Percentiles rank a stretch among this genome's conserved stretches.
phyloP scores from a whole-genome alignment of 2,113 vertebrate genomes.

The Bufo bufo region DNA sequence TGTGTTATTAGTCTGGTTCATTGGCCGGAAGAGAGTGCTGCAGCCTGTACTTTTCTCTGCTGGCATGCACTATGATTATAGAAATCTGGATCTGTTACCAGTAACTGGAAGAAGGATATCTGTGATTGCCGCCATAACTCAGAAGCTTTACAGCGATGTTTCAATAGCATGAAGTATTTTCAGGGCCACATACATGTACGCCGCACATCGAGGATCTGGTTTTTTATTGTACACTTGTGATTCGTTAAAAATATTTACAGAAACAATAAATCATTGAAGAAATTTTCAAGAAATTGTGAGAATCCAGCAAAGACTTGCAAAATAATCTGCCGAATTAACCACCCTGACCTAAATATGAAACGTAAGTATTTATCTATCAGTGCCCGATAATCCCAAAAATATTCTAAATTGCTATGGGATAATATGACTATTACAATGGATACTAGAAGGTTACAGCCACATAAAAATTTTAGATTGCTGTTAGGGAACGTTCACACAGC shows the following conservation, averaged over 20 bases:
- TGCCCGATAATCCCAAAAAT: too few relatives aligned
- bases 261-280: not conserved
- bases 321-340: too few relatives aligned
- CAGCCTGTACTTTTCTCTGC: slow-evolving; percentile 1
- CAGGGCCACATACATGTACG: not conserved
- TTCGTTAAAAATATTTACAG: not conserved
- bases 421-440: too few relatives aligned
- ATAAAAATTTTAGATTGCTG: too few relatives aligned
- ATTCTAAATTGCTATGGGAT: too few relatives aligned
- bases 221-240: not conserved
- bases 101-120: not conserved
- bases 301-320: too few relatives aligned
- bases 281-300: too few relatives aligned
- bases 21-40: not conserved
- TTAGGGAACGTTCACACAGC: too few relatives aligned
- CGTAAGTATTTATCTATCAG: too few relatives aligned
- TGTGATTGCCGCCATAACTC: not conserved
- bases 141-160: not conserved
- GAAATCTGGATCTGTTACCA: slow-evolving; percentile 5
- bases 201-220: not conserved
- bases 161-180: not conserved
- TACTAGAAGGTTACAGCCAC: too few relatives aligned
- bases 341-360: too few relatives aligned
- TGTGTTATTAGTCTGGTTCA: slow-evolving; percentile 31
- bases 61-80: slow-evolving; percentile 24